Evolutionary conservation across 2,888 invertebrate genomes (phyloP).

Genomic region (Hypsopygia costalis): DNA sequence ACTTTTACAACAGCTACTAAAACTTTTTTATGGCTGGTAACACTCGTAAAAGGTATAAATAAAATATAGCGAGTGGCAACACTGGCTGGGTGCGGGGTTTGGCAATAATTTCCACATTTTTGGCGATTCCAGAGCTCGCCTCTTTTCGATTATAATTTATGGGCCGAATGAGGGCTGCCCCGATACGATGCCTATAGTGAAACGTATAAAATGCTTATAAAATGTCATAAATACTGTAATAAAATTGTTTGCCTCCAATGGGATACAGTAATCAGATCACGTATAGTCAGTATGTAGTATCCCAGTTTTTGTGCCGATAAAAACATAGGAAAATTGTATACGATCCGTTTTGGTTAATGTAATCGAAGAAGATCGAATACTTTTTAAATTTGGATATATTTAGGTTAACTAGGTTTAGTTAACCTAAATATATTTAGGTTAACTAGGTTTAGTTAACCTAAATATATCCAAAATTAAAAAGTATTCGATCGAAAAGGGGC

Average conservation of each 20-base stretch:
- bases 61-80: constrained; percentile 63
- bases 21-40: constrained; percentile 69
- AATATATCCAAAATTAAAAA: no score
- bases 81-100: constrained; percentile 49
- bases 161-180: constrained; percentile 47
- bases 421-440: no score
- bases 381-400: no score
- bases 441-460: no score
- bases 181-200: constrained; percentile 27
- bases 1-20: constrained; percentile 67
- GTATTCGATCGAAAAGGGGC: no score
- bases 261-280: constrained; percentile 57
- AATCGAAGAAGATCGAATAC: no score
- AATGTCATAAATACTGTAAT: constrained; percentile 65
- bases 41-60: constrained; percentile 73
- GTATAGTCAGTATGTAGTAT: constrained; percentile 24
- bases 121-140: constrained; percentile 62
- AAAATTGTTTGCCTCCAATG: constrained; percentile 61
- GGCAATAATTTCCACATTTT: constrained; percentile 69
- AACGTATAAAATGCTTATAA: constrained; percentile 55
- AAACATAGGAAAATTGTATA: constrained; percentile 24
- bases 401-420: no score
- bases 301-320: constrained; percentile 26
- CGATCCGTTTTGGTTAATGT: background rate
- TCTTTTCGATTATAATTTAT: constrained; percentile 75